Evolutionary conservation across 2,113 vertebrate species (phyloP), one percentile per base, ranked within the genome.

Genomic region (Upupa epops): DNA sequence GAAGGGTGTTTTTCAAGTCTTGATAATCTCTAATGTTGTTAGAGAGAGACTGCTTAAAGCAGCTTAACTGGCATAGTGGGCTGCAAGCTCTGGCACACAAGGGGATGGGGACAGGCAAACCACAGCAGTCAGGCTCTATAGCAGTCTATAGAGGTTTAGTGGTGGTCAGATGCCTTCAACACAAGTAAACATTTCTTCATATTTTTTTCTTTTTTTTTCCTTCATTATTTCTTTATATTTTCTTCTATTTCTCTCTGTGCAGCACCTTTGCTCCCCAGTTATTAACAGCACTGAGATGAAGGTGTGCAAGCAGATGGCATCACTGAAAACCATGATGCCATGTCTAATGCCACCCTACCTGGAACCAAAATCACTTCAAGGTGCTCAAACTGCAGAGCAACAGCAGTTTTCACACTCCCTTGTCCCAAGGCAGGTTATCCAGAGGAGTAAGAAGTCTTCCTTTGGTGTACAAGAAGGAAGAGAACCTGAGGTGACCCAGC

Each of bases 251-350:
- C 40, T 42, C 42, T 15, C 58, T 28, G 32, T 3, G 15, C 22
- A 4, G 63, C 24, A 32, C 31, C 37, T 15, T 42, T 34, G 32
- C 58, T n/a, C 51, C 2, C 31, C 16, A 20, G 42, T n/a, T n/a
- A 22, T 8, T 8, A 6, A 28, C 36, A 58, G 36, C 45, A 3
- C 26, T 24, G 61, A 12, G 58, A 63, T 1, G 42, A 48, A 14
- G 64, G 17, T 0, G 2, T 3, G 49, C 20, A 14, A 52, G 52
- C 1, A 3, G 20, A 7, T 0, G 8, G 42, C 48, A 45, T 0
- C 22, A 58, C 45, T 34, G 17, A 40, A 24, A 3, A 24, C 17
- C 17, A 9, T 58, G 3, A 0, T 7, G 74, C 29, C 25, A 5
- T 10, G 36, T 9, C 42, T 21, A 42, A 29, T 1, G 14, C 54